Conservation (phyloP, 1,140 invertebrate species). For the Drosophila tsacasi region DNA sequence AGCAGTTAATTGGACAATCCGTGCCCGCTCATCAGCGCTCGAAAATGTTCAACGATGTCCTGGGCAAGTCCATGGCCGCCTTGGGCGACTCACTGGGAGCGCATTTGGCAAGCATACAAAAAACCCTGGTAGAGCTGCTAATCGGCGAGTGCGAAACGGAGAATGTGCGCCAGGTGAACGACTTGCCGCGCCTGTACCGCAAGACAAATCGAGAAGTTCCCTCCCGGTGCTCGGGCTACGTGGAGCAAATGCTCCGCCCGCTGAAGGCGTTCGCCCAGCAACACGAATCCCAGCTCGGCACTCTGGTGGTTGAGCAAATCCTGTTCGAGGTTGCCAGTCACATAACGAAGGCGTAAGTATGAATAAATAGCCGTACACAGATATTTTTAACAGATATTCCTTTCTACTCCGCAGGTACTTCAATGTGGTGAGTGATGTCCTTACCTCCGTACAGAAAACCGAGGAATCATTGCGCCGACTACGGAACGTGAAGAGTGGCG, state of each 20-base stretch:
- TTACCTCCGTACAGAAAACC: conserved; percentile 97
- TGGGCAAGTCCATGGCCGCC: conserved; percentile 63
- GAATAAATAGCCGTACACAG: background rate
- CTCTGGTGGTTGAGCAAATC: conserved; percentile 86
- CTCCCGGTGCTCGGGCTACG: conserved; percentile 91
- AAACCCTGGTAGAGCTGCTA: conserved; percentile 62
- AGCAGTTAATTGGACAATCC: conserved; percentile 48
- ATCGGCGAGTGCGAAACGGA: conserved; percentile 74
- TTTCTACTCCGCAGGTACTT: conserved; percentile 89
- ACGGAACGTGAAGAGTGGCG: conserved; percentile 91
- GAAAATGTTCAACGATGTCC: conserved; percentile 51
- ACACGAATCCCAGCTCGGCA: conserved; percentile 86
- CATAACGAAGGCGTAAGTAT: conserved; percentile 89
- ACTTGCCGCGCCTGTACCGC: conserved; percentile 96
- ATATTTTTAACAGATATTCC: background rate
- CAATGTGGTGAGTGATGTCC: conserved; percentile 92
- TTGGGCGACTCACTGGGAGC: conserved; percentile 42
- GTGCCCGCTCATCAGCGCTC: conserved; percentile 44
- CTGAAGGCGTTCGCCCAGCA: conserved; percentile 88
- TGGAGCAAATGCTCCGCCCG: conserved; percentile 89
- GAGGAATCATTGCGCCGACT: conserved; percentile 95
- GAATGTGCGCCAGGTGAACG: conserved; percentile 88
- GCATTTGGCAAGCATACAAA: conserved; percentile 58
- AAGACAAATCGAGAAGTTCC: conserved; percentile 96
- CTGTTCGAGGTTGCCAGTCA: conserved; percentile 87